Percentiles rank a stretch among this genome's conserved stretches.
Evolutionary conservation across 2,797 vertebrate species (phyloP).

Genomic region (Gobio occitaniae): DNA sequence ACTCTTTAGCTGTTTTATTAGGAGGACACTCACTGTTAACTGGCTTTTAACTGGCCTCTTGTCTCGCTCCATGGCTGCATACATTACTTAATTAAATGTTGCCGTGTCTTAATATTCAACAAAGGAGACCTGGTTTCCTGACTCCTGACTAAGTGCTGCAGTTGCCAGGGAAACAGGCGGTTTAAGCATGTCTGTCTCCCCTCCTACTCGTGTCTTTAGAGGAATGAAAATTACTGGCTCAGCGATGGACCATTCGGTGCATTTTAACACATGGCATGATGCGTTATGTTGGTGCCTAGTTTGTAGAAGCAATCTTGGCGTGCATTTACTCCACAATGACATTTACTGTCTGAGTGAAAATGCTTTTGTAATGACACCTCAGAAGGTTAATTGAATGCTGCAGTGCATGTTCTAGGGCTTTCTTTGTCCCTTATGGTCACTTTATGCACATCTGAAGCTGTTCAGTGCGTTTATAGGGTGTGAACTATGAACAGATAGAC

Average conservation of each 20-base stretch:
- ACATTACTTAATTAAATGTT: slow-evolving; percentile 45
- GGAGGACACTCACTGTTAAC: not conserved
- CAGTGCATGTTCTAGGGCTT: not conserved
- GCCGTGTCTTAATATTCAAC: slow-evolving; percentile 49
- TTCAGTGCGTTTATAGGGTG: not conserved
- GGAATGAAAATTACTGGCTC: slow-evolving; percentile 20
- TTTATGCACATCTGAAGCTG: not conserved
- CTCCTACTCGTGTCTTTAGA: slow-evolving; percentile 23
- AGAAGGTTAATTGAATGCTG: not conserved
- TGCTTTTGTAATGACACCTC: not conserved
- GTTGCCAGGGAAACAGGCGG: slow-evolving; percentile 75
- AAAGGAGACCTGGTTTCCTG: slow-evolving; percentile 58
- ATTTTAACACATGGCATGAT: slow-evolving; percentile 26
- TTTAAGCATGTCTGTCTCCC: slow-evolving; percentile 43
- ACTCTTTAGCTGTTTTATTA: not conserved
- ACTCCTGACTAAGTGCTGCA: slow-evolving; percentile 55
- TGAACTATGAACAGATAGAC: not conserved
- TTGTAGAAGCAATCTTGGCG: not conserved
- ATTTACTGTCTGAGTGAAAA: slow-evolving; percentile 3
- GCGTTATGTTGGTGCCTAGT: not conserved
- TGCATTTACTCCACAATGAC: not conserved
- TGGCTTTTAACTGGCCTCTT: slow-evolving; percentile 26
- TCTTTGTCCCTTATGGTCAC: not conserved
- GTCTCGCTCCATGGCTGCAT: not conserved
- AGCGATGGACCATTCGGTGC: not conserved